Evolutionary conservation across 2,113 vertebrate genomes (phyloP).

Genomic region (Gobio gobio): DNA sequence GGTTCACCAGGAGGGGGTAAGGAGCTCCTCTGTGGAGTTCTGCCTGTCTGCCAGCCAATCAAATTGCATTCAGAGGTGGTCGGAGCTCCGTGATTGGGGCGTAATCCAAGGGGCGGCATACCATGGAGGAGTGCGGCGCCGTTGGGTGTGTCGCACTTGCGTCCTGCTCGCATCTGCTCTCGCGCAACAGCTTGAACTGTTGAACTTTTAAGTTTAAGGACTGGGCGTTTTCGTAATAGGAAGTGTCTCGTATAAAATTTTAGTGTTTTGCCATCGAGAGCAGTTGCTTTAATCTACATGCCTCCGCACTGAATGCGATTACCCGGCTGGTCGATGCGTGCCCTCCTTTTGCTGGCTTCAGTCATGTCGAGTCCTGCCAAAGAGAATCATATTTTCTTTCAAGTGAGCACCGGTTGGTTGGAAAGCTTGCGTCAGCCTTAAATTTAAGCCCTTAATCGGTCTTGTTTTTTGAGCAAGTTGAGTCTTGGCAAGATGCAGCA

Average conservation of each 20-base stretch:
- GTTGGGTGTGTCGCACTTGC: conserved; percentile 81
- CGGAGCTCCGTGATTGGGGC: conserved; percentile 60
- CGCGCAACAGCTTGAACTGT: conserved; percentile 79
- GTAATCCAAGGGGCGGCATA: conserved; percentile 86
- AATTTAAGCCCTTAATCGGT: conserved; percentile 54
- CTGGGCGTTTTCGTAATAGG: background rate
- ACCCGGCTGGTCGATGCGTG: conserved; percentile 58
- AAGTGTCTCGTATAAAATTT: conserved; percentile 41
- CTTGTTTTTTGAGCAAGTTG: conserved; percentile 67
- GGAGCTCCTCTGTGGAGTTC: conserved; percentile 99
- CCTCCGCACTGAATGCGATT: conserved; percentile 60
- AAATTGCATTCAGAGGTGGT: conserved; percentile 93
- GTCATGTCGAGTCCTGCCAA: conserved; percentile 99
- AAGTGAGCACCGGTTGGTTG: conserved; percentile 95
- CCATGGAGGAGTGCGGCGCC: conserved; percentile 84
- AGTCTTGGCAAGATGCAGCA: conserved; percentile 91
- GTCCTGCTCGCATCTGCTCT: conserved; percentile 83
- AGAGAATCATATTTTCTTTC: conserved; percentile 90
- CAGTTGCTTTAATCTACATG: conserved; percentile 54
- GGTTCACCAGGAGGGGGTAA: conserved; percentile 96
- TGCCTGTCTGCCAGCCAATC: conserved; percentile 97
- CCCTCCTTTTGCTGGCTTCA: conserved; percentile 96
- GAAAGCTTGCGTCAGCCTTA: conserved; percentile 84
- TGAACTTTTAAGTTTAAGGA: conserved; percentile 75
- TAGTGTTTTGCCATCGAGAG: conserved; percentile 29